Evolutionary conservation across 1,140 invertebrate genomes (phyloP).

Genomic region (Battus philenor): DNA sequence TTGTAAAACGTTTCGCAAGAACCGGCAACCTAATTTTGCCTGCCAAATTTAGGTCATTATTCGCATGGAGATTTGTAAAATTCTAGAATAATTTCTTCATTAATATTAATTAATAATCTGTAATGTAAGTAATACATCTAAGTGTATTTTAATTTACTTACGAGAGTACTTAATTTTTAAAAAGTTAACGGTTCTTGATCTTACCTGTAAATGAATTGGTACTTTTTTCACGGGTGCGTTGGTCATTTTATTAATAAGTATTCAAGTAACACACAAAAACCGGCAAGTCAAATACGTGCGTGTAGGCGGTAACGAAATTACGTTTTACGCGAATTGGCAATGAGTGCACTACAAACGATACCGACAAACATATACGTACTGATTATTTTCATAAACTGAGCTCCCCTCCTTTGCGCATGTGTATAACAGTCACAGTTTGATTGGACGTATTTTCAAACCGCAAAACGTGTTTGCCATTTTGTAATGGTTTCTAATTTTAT

Average conservation of each 20-base stretch:
- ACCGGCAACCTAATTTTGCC: slow-evolving; percentile 17
- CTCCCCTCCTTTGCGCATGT: slow-evolving; percentile 57
- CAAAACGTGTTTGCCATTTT: no score
- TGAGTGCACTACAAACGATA: slow-evolving; percentile 23
- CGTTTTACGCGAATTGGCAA: slow-evolving; percentile 32
- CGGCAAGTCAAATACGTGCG: slow-evolving; percentile 52
- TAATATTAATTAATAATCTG: no score
- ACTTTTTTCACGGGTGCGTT: slow-evolving; percentile 90
- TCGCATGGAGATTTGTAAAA: no score
- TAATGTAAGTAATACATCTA: no score
- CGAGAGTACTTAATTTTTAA: no score
- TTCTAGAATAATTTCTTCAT: no score
- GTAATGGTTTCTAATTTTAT: slow-evolving; percentile 16
- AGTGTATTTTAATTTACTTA: no score
- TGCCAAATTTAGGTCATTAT: slow-evolving; percentile 10
- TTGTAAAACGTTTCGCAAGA: slow-evolving; percentile 14
- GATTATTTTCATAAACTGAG: slow-evolving; percentile 54
- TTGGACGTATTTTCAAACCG: no score
- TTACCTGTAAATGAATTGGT: slow-evolving; percentile 94
- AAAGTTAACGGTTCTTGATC: slow-evolving; percentile 29
- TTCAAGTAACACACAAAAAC: slow-evolving; percentile 51
- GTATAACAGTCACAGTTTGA: slow-evolving; percentile 32
- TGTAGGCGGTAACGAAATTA: slow-evolving; percentile 47
- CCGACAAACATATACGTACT: slow-evolving; percentile 39
- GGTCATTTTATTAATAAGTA: slow-evolving; percentile 52